Percentiles rank a stretch among this genome's conserved stretches.
These are phyloP conservation scores for Falco naumanni DNA, from an alignment of 2,797 vertebrate species.

Conservation along the genomic window DNA sequence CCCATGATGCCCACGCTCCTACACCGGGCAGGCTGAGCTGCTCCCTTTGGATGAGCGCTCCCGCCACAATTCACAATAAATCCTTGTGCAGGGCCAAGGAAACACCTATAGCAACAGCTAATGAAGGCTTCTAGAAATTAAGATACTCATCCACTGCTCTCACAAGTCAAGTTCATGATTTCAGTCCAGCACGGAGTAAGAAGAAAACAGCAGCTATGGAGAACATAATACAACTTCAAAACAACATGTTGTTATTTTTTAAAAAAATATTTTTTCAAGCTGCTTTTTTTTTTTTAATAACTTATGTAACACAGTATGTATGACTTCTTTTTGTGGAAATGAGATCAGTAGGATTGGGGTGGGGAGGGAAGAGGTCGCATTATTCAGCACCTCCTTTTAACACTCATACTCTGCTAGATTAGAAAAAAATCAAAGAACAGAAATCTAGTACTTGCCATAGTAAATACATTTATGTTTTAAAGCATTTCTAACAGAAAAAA, in stretches of 20 bases:
- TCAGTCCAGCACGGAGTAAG: background rate
- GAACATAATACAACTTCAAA: background rate
- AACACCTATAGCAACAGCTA: accelerated
- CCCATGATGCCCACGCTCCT: background rate
- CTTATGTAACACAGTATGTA: background rate
- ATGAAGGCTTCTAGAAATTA: background rate
- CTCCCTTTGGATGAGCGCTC: background rate
- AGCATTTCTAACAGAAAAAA: background rate
- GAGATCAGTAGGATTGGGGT: background rate
- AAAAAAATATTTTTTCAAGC: background rate
- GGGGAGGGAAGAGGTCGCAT: background rate
- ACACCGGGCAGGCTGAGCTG: background rate
- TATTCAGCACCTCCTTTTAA: background rate
- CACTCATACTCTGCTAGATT: background rate
- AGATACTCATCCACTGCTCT: background rate
- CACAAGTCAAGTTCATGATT: background rate
- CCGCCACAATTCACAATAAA: background rate
- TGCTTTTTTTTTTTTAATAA: background rate
- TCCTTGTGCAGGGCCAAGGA: accelerated
- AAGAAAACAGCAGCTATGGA: background rate
- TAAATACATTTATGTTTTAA: background rate
- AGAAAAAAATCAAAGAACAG: background rate
- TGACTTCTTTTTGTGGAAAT: background rate
- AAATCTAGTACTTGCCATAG: background rate
- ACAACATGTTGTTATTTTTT: background rate